Percentiles rank a stretch among this genome's conserved stretches.
phyloP scores from a whole-genome alignment of 2,888 invertebrate genomes.

The Aphelenchoides bicaudatus region DNA sequence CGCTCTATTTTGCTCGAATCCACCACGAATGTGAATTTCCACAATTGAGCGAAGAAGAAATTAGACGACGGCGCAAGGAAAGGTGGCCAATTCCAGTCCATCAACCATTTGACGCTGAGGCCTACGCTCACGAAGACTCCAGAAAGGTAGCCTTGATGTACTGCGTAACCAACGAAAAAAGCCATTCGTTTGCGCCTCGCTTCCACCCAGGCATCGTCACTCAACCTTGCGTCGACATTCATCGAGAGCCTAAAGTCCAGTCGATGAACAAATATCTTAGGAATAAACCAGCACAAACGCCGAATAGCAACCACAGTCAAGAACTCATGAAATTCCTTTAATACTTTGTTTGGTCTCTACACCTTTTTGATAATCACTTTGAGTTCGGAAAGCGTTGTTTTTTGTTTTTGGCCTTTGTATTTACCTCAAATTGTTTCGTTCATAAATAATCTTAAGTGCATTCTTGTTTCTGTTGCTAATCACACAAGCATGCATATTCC shows the following conservation, averaged over 20 bases:
- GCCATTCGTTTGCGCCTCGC: neutral
- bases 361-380: too few species aligned
- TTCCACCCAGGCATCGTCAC: neutral
- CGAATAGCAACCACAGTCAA: too few species aligned
- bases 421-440: too few species aligned
- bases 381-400: too few species aligned
- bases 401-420: too few species aligned
- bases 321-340: too few species aligned
- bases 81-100: neutral
- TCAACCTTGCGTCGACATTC: neutral
- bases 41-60: slow-evolving; percentile 1
- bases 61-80: slow-evolving; percentile 12
- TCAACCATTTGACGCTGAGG: neutral
- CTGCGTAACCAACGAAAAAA: neutral
- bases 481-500: too few species aligned
- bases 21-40: slow-evolving; percentile 15
- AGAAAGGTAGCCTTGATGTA: neutral
- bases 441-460: too few species aligned
- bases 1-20: slow-evolving; percentile 8
- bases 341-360: too few species aligned
- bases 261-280: neutral
- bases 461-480: too few species aligned
- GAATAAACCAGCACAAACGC: neutral
- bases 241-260: neutral
- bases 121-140: slow-evolving; percentile 6